Evolutionary conservation across 1,140 invertebrate genomes (phyloP).

Genomic region (Thrips palmi): DNA sequence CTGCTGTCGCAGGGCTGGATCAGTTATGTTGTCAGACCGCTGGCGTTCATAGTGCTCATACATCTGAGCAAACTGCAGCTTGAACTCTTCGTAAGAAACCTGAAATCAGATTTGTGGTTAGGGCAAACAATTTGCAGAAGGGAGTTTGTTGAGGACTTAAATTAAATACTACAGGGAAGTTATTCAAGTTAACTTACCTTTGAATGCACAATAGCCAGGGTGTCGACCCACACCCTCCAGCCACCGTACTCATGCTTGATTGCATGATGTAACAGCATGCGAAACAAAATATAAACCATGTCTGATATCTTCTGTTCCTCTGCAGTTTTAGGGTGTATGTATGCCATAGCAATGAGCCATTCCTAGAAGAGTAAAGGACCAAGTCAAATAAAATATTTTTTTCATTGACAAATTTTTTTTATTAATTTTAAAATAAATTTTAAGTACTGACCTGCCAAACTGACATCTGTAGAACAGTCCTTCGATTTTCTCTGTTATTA

Average conservation of each 20-base stretch:
- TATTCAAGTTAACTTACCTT: slow-evolving; percentile 45
- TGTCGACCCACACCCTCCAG: slow-evolving; percentile 99
- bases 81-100: slow-evolving; percentile 94
- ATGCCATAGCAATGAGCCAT: slow-evolving; percentile 97
- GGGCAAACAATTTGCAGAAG: slow-evolving; percentile 4
- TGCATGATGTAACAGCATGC: slow-evolving; percentile 94
- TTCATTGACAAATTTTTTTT: not conserved
- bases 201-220: slow-evolving; percentile 95
- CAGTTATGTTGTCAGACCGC: slow-evolving; percentile 82
- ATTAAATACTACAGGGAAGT: not conserved
- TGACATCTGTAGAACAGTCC: slow-evolving; percentile 97
- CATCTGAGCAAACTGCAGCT: slow-evolving; percentile 88
- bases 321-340: slow-evolving; percentile 87
- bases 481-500: slow-evolving; percentile 89
- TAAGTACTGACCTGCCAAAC: slow-evolving; percentile 86
- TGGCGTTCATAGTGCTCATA: slow-evolving; percentile 92
- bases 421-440: too few species aligned
- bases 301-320: slow-evolving; percentile 94
- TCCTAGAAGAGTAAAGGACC: slow-evolving; percentile 38
- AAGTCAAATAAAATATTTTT: not conserved
- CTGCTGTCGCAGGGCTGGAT: slow-evolving; percentile 77
- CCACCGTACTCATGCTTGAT: slow-evolving; percentile 99
- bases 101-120: slow-evolving; percentile 22
- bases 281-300: slow-evolving; percentile 94
- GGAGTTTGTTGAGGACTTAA: not conserved